These are phyloP conservation scores for Paracanthobrama guichenoti DNA, from an alignment of 2,113 vertebrate species.

Conservation along the genomic window DNA sequence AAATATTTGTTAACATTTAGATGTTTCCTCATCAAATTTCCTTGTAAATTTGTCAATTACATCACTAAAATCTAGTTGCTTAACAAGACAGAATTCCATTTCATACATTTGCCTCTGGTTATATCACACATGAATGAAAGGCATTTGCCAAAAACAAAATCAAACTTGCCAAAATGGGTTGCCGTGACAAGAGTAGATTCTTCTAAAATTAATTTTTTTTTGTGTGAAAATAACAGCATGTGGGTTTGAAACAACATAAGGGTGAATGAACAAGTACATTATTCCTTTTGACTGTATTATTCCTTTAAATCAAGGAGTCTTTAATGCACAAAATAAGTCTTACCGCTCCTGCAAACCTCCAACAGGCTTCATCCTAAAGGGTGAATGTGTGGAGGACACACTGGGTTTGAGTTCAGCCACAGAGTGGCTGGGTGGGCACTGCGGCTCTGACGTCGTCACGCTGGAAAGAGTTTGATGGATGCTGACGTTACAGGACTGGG, in stretches of 20 bases:
- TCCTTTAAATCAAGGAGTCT: neutral
- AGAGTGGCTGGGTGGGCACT: slow-evolving; percentile 7
- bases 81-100: too few relatives aligned
- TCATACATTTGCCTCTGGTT: too few relatives aligned
- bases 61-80: too few relatives aligned
- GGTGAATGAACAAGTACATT: neutral
- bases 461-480: slow-evolving; percentile 67
- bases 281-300: neutral
- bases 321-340: slow-evolving; percentile 21
- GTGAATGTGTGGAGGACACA: slow-evolving; percentile 80
- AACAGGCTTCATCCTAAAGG: slow-evolving; percentile 95
- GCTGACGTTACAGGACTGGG: slow-evolving; percentile 25
- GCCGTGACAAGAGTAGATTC: too few relatives aligned
- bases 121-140: too few relatives aligned
- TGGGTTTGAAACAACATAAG: neutral
- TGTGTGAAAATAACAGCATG: neutral
- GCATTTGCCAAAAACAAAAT: too few relatives aligned
- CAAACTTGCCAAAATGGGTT: neutral
- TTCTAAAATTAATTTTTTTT: neutral
- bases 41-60: too few relatives aligned
- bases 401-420: slow-evolving; percentile 78
- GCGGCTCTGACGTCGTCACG: slow-evolving; percentile 63
- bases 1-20: too few relatives aligned
- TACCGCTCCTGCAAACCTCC: slow-evolving; percentile 92
- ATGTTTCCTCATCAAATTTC: too few relatives aligned